phyloP scores from a whole-genome alignment of 2,113 vertebrate genomes.

The Pomatostomus ruficeps region DNA sequence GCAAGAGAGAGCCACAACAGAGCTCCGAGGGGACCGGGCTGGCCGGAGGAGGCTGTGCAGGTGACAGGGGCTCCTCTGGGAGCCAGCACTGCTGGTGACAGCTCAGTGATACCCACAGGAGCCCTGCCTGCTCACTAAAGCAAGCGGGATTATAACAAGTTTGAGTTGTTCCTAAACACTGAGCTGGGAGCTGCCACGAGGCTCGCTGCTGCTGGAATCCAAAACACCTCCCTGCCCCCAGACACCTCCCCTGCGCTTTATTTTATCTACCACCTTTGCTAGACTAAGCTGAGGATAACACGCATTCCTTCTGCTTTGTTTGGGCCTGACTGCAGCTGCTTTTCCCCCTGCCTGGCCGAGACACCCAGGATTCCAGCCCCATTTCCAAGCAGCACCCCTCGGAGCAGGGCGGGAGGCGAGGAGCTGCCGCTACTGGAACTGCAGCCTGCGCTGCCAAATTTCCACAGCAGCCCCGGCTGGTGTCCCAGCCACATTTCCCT shows the following conservation, averaged over 20 bases:
- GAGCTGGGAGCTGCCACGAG: not conserved
- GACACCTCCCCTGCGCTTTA: not conserved
- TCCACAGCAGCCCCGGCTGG: slow-evolving; percentile 2
- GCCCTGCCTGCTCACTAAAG: not conserved
- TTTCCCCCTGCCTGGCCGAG: not conserved
- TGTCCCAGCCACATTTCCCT: not conserved
- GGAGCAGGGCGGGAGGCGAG: fast-evolving
- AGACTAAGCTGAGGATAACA: not conserved
- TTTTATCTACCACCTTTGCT: not conserved
- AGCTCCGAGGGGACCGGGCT: not conserved
- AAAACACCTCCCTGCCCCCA: not conserved
- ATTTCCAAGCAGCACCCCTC: fast-evolving
- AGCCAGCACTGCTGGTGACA: fast-evolving
- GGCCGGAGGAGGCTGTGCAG: fast-evolving
- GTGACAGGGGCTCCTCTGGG: not conserved
- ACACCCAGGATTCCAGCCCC: not conserved
- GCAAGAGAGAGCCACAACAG: not conserved
- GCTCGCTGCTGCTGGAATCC: not conserved
- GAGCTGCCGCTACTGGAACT: not conserved
- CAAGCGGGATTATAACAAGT: fast-evolving
- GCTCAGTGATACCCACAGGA: not conserved
- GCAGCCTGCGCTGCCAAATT: not conserved
- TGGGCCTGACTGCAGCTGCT: not conserved
- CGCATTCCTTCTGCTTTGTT: fast-evolving
- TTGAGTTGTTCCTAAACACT: not conserved